These are phyloP conservation scores for Diadophis punctatus DNA, from an alignment of 2,113 vertebrate genomes.

Conservation along the genomic window DNA sequence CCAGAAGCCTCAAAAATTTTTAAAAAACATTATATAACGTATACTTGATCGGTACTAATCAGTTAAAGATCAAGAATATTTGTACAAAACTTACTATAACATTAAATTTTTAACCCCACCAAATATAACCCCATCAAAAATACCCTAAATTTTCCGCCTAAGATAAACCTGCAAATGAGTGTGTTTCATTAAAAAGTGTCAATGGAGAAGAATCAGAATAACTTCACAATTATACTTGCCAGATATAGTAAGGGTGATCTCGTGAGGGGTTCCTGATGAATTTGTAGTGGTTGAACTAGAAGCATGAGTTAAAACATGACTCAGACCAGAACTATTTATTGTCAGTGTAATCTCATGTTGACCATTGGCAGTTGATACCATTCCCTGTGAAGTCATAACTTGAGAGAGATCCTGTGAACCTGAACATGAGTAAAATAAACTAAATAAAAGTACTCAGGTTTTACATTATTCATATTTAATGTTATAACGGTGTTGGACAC, in stretches of 20 bases:
- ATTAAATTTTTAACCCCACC: neutral
- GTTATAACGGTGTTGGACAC: neutral
- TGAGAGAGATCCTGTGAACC: constrained; percentile 87
- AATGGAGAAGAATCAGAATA: neutral
- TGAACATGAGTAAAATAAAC: constrained; percentile 43
- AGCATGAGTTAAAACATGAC: constrained; percentile 87
- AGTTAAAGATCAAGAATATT: neutral
- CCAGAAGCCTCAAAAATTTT: neutral
- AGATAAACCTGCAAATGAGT: neutral
- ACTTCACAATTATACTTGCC: constrained; percentile 68
- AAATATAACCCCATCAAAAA: neutral
- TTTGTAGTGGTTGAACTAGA: constrained; percentile 59
- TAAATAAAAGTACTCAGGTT: neutral
- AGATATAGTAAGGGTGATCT: constrained; percentile 97
- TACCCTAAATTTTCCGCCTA: neutral
- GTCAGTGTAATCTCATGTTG: constrained; percentile 94
- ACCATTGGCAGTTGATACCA: constrained; percentile 74
- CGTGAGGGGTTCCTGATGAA: constrained; percentile 80
- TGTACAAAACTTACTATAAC: neutral
- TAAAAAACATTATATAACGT: neutral
- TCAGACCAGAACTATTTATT: constrained; percentile 92
- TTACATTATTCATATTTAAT: neutral
- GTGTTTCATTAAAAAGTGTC: neutral
- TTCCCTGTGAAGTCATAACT: constrained; percentile 80
- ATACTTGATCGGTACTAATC: neutral